Evolutionary conservation across 2,888 invertebrate genomes (phyloP).

Genomic region (Villa cingulata): DNA sequence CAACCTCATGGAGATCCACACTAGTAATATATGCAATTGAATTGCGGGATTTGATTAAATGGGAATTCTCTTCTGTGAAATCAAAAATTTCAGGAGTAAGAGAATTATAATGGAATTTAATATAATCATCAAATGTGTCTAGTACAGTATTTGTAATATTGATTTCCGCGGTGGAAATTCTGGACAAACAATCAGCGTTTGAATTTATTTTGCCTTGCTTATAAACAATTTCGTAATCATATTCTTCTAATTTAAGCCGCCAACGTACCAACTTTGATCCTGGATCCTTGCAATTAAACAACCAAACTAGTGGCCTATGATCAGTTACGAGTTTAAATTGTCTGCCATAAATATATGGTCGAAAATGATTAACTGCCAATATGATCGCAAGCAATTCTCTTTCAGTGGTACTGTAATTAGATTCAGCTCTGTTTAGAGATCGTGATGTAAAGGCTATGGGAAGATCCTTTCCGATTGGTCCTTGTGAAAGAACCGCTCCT

Average conservation of each 20-base stretch:
- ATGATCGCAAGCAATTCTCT: conserved; percentile 19
- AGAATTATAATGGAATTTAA: too few species aligned
- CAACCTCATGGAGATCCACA: too few species aligned
- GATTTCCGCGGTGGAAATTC: conserved; percentile 2
- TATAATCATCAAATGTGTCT: too few species aligned
- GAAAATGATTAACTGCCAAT: conserved; percentile 16
- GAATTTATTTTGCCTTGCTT: conserved; percentile 18
- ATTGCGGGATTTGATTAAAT: too few species aligned
- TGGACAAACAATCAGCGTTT: conserved; percentile 21
- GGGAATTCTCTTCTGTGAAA: too few species aligned
- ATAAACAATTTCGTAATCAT: conserved; percentile 19
- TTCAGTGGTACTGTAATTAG: conserved; percentile 15
- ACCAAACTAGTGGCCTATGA: conserved; percentile 19
- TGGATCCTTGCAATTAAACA: conserved; percentile 16
- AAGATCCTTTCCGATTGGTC: neutral
- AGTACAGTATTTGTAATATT: too few species aligned
- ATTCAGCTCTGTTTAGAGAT: conserved; percentile 16
- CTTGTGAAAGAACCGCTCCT: neutral
- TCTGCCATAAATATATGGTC: conserved; percentile 21
- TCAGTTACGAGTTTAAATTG: conserved; percentile 20
- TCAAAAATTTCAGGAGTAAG: too few species aligned
- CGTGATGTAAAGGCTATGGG: conserved; percentile 18
- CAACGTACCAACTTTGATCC: conserved; percentile 18
- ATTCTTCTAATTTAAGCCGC: conserved; percentile 20
- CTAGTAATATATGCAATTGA: too few species aligned